Conservation (phyloP, 2,888 invertebrate species). For the Caenorhabditis macrosperma region DNA sequence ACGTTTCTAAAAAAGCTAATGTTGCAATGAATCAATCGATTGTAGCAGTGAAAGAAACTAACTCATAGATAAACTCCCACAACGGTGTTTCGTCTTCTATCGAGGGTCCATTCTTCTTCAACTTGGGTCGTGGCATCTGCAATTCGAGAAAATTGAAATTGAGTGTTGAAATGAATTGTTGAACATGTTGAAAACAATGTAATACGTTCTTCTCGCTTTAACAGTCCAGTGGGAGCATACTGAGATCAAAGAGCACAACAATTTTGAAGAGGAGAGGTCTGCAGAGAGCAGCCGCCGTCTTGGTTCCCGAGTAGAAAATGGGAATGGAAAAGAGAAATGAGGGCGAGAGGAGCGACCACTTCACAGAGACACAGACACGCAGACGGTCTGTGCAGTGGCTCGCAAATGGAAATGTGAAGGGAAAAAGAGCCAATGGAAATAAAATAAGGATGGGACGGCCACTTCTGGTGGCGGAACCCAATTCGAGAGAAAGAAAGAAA, state of each 20-base stretch:
- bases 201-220: neutral
- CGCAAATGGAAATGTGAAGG: slow-evolving; percentile 1
- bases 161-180: neutral
- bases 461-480: slow-evolving; percentile 15
- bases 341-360: neutral
- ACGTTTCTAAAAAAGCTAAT: slow-evolving; percentile 16
- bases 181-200: neutral
- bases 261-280: neutral
- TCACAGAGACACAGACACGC: slow-evolving; percentile 3
- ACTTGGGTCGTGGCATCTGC: slow-evolving; percentile 23
- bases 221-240: neutral
- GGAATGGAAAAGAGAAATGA: slow-evolving; percentile 5
- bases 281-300: slow-evolving; percentile 1
- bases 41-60: neutral
- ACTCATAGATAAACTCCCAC: slow-evolving; percentile 40
- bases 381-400: neutral
- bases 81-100: slow-evolving; percentile 13
- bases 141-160: neutral
- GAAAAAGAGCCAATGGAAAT: neutral
- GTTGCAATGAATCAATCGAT: neutral
- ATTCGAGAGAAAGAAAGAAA: neutral
- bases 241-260: slow-evolving; percentile 4
- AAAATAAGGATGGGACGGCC: slow-evolving; percentile 13
- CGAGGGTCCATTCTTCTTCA: slow-evolving; percentile 12
- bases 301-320: slow-evolving; percentile 1